Evolutionary conservation across 2,797 vertebrate species (phyloP).

Genomic region (Ammospiza maritima): DNA sequence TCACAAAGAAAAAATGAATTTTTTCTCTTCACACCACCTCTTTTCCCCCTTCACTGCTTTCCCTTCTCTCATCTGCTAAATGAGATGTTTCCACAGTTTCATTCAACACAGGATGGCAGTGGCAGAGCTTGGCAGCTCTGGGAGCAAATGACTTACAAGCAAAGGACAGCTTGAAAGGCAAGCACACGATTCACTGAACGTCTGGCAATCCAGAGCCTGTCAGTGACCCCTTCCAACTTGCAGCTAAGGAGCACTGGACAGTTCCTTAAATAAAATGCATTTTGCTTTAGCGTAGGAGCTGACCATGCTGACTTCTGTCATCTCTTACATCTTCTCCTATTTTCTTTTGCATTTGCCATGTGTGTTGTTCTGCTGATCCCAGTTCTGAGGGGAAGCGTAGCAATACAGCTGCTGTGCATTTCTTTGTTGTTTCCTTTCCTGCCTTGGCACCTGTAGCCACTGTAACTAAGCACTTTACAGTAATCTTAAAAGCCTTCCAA

Average conservation of each 20-base stretch:
- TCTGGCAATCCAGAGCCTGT: background rate
- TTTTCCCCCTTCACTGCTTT: background rate
- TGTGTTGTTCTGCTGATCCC: conserved; percentile 63
- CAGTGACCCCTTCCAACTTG: conserved; percentile 10
- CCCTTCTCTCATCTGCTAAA: conserved; percentile 43
- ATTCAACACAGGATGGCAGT: conserved; percentile 41
- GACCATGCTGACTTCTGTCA: conserved; percentile 62
- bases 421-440: conserved; percentile 66
- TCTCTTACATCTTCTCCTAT: conserved; percentile 61
- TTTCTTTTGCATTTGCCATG: conserved; percentile 45
- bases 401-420: conserved; percentile 66
- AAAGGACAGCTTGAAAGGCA: conserved; percentile 57
- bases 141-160: conserved; percentile 49
- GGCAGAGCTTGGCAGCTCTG: conserved; percentile 47
- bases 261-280: conserved; percentile 35
- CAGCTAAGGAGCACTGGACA: conserved; percentile 14
- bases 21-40: background rate
- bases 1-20: background rate
- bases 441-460: conserved; percentile 71
- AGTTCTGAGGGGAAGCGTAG: conserved; percentile 58
- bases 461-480: conserved; percentile 73
- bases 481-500: conserved; percentile 73
- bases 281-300: conserved; percentile 20
- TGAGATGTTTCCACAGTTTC: conserved; percentile 50
- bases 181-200: background rate